Evolutionary conservation across 1,140 invertebrate species (phyloP).

Genomic region (Pseudomyrmex sp.): DNA sequence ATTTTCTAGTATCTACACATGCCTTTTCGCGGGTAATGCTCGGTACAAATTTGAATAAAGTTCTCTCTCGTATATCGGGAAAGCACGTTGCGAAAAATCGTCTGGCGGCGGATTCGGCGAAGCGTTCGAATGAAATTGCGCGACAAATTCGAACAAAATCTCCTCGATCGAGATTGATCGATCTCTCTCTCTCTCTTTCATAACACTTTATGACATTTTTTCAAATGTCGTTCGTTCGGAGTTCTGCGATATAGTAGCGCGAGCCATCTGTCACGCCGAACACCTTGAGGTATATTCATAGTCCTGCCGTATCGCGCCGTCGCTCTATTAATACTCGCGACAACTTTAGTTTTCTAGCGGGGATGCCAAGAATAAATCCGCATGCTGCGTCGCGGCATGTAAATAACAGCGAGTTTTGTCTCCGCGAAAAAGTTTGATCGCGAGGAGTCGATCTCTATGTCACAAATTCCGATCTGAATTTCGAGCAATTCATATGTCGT

Average conservation of each 20-base stretch:
- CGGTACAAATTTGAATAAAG: slow-evolving; percentile 26
- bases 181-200: not conserved
- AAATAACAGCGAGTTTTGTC: slow-evolving; percentile 17
- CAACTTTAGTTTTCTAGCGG: slow-evolving; percentile 63
- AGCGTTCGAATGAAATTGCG: not conserved
- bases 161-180: slow-evolving; percentile 3
- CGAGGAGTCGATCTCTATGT: not conserved
- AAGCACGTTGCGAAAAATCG: not conserved
- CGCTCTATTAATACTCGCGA: slow-evolving; percentile 66
- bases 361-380: slow-evolving; percentile 70
- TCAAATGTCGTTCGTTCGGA: not conserved
- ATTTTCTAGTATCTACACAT: not conserved
- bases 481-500: not conserved
- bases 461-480: not conserved
- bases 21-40: not conserved
- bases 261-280: slow-evolving; percentile 52
- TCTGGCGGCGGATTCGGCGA: not conserved
- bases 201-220: slow-evolving; percentile 11
- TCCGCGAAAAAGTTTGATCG: not conserved
- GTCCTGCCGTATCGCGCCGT: slow-evolving; percentile 54
- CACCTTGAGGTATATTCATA: slow-evolving; percentile 78
- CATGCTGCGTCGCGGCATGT: slow-evolving; percentile 2
- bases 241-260: slow-evolving; percentile 7
- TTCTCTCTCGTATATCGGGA: no score
- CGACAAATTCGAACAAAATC: not conserved